A percentile compares a stretch with the other conserved stretches of the same genome.
Evolutionary conservation across 2,888 invertebrate genomes (phyloP).

Genomic region (Cryptosula pallasiana): DNA sequence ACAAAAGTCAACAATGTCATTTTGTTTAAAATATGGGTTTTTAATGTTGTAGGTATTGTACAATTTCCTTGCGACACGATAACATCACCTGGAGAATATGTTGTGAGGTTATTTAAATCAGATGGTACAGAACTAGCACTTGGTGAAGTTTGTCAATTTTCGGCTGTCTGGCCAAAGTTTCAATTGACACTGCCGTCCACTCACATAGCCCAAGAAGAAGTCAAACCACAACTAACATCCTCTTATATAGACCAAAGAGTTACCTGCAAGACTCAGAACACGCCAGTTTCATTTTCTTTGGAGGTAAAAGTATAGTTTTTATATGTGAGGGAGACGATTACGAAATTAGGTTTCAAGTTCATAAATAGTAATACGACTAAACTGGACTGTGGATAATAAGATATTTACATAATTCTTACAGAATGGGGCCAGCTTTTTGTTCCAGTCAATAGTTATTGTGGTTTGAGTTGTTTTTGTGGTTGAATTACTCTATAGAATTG

Average conservation of each 20-base stretch:
- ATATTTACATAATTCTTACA: no score
- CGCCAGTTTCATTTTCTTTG: neutral
- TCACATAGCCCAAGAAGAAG: slow-evolving; percentile 18
- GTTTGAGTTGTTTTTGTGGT: no score
- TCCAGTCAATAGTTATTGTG: no score
- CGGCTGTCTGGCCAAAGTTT: slow-evolving; percentile 20
- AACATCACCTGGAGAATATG: neutral
- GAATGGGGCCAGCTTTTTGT: no score
- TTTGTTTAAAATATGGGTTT: no score
- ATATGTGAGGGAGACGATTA: neutral
- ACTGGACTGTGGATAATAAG: no score
- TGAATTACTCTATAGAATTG: no score
- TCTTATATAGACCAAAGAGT: neutral
- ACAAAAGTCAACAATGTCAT: no score
- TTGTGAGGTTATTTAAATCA: neutral
- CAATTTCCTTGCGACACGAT: slow-evolving; percentile 15
- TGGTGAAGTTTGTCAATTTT: neutral
- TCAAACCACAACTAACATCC: neutral
- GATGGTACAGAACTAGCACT: neutral
- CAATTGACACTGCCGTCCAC: neutral
- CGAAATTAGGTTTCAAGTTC: no score
- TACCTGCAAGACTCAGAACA: neutral
- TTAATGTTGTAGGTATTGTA: neutral
- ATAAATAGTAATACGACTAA: no score
- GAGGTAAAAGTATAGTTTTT: neutral